A percentile compares a stretch with the other conserved stretches of the same genome.
Conservation (phyloP, 2,888 invertebrate species). For the Erebia ligea region DNA sequence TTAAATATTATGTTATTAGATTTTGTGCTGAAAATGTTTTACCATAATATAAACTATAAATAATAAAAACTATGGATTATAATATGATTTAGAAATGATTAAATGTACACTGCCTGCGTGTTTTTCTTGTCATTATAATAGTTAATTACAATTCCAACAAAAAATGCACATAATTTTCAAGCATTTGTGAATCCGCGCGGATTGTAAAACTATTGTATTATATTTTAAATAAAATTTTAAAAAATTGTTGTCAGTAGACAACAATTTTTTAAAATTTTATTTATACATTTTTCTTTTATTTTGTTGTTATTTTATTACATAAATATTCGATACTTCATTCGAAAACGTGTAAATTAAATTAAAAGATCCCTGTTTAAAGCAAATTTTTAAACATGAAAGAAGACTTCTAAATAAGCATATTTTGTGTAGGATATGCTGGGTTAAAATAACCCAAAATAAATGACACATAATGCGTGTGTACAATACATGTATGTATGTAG, state of each 20-base stretch:
- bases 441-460: conserved; percentile 16
- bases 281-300: background rate
- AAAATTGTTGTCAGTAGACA: too few relatives aligned
- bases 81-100: background rate
- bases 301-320: background rate
- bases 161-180: background rate
- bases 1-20: conserved; percentile 42
- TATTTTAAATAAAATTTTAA: too few relatives aligned
- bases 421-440: conserved; percentile 13
- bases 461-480: conserved; percentile 6
- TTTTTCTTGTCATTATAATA: background rate
- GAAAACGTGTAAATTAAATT: background rate
- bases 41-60: conserved; percentile 17
- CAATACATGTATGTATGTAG: conserved; percentile 6
- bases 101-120: conserved; percentile 8
- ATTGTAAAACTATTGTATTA: background rate
- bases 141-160: background rate
- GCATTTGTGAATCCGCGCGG: background rate
- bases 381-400: background rate
- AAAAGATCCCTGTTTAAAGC: background rate
- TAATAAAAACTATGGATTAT: background rate
- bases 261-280: background rate
- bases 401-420: conserved; percentile 5
- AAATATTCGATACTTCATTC: background rate
- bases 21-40: conserved; percentile 50